phyloP scores from a whole-genome alignment of 1,140 invertebrate species.

The Dendrolimus kikuchii region DNA sequence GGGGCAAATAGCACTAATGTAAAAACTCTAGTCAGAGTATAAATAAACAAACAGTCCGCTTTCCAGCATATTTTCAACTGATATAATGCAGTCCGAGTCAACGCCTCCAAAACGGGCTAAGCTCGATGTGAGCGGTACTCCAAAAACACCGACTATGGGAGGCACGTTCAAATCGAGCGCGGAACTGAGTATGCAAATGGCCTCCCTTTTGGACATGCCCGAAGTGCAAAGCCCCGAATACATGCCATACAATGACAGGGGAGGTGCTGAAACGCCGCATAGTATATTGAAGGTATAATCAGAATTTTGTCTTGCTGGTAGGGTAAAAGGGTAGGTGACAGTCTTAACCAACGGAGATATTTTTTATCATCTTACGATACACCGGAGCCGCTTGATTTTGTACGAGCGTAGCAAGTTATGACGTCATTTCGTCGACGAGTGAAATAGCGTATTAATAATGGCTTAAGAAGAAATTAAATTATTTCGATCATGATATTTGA shows the following conservation, averaged over 20 bases:
- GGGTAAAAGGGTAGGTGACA: too few relatives aligned
- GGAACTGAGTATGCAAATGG: constrained; percentile 39
- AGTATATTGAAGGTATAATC: constrained; percentile 58
- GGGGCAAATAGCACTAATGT: too few relatives aligned
- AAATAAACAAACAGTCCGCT: too few relatives aligned
- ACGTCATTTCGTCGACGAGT: too few relatives aligned
- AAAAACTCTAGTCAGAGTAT: too few relatives aligned
- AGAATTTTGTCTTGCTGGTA: neutral
- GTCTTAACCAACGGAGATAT: too few relatives aligned
- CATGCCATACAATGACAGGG: constrained; percentile 22
- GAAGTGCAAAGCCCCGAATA: constrained; percentile 25
- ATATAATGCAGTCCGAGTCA: constrained; percentile 18
- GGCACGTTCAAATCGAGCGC: constrained; percentile 19
- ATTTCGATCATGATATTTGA: too few relatives aligned
- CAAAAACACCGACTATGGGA: constrained; percentile 17
- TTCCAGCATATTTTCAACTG: constrained; percentile 23
- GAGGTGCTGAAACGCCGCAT: constrained; percentile 48
- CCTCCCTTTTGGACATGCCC: constrained; percentile 43
- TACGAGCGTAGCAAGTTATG: too few relatives aligned
- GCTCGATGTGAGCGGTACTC: constrained; percentile 20
- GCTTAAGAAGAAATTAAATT: too few relatives aligned
- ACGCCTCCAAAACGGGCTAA: constrained; percentile 44
- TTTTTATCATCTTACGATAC: too few relatives aligned
- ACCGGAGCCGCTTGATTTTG: too few relatives aligned
- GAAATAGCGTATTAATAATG: too few relatives aligned